Percentiles rank a stretch among this genome's conserved stretches.
Evolutionary conservation across 2,113 vertebrate genomes (phyloP).

Genomic region (Oncorhynchus clarkii): DNA sequence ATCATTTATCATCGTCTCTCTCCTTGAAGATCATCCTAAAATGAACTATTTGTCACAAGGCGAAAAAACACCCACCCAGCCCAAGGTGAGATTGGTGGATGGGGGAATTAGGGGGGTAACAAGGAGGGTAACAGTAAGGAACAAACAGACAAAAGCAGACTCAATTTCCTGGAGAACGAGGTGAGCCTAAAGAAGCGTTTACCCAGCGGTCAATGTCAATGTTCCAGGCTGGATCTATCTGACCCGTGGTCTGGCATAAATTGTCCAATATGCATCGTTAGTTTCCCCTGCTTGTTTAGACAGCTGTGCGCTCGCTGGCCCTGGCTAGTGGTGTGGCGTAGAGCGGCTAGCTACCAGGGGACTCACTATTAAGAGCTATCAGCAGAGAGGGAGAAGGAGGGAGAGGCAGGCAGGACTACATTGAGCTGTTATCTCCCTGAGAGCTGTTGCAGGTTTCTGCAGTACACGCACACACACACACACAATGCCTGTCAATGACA

Average conservation of each 20-base stretch:
- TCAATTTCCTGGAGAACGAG: conserved; percentile 15
- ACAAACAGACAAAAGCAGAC: not conserved
- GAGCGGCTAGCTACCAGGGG: conserved; percentile 12
- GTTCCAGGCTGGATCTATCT: not conserved
- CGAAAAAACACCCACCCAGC: conserved; percentile 20
- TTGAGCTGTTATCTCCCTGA: conserved; percentile 52
- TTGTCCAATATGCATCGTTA: conserved; percentile 7
- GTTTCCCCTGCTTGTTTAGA: conserved; percentile 27
- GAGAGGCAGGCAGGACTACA: conserved; percentile 34
- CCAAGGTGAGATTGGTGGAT: conserved; percentile 13
- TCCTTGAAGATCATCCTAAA: not conserved
- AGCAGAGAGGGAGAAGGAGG: conserved; percentile 35
- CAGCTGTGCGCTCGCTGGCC: conserved; percentile 32
- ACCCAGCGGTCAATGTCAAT: conserved; percentile 11
- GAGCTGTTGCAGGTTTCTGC: conserved; percentile 24
- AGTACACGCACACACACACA: not conserved
- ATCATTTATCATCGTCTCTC: conserved; percentile 6
- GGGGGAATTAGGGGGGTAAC: not conserved
- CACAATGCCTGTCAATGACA: not conserved
- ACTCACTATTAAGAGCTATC: conserved; percentile 51
- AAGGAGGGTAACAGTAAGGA: not conserved
- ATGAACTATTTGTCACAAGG: conserved; percentile 36
- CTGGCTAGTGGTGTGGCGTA: conserved; percentile 14
- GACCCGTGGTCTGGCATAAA: conserved; percentile 1
- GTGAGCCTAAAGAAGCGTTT: not conserved